phyloP scores from a whole-genome alignment of 2,113 vertebrate species.

The Coturnix japonica region DNA sequence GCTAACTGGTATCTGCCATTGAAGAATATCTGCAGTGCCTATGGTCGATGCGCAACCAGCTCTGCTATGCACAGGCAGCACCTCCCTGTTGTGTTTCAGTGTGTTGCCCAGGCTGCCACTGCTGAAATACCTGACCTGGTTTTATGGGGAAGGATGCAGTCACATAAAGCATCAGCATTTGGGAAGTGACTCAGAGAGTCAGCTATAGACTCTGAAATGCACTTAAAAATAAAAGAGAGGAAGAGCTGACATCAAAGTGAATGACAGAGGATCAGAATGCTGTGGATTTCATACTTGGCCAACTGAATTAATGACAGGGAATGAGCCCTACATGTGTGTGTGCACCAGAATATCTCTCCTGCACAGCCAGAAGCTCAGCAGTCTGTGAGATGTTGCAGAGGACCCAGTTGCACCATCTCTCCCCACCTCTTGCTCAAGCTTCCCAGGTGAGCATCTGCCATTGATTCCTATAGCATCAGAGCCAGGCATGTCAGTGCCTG shows the following conservation, averaged over 20 bases:
- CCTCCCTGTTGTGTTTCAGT: background rate
- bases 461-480: conserved; percentile 41
- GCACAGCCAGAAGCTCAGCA: background rate
- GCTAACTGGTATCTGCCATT: background rate
- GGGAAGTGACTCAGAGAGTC: conserved; percentile 8
- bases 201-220: background rate
- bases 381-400: background rate
- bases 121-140: background rate
- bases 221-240: background rate
- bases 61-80: background rate
- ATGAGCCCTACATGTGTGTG: background rate
- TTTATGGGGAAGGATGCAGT: background rate
- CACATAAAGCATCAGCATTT: background rate
- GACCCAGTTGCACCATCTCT: conserved; percentile 34
- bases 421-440: conserved; percentile 37
- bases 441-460: conserved; percentile 56
- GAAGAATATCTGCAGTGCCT: background rate
- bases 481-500: background rate
- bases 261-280: background rate
- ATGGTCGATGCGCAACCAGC: background rate
- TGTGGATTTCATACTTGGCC: background rate
- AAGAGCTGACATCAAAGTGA: conserved; percentile 35
- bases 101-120: background rate
- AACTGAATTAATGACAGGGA: conserved; percentile 8
- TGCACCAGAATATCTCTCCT: background rate